Percentiles rank a stretch among this genome's conserved stretches.
phyloP scores from a whole-genome alignment of 2,113 vertebrate genomes.

The Chroicocephalus ridibundus region DNA sequence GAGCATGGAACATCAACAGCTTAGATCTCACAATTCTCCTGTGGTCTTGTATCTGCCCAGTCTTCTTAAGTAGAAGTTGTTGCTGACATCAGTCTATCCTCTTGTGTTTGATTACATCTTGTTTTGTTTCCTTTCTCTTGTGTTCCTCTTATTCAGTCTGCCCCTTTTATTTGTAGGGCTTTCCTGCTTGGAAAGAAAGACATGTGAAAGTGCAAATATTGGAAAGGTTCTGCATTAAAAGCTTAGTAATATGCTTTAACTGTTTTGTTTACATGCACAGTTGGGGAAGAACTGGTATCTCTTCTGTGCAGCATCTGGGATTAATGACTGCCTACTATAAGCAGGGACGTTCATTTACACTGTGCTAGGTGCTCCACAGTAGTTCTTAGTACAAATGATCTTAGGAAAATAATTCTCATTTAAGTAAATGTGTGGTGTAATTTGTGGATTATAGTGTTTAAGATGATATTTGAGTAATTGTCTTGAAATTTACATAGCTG shows the following conservation, averaged over 20 bases:
- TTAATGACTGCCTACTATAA: not conserved
- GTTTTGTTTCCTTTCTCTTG: not conserved
- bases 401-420: not conserved
- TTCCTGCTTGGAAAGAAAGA: not conserved
- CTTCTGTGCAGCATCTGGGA: not conserved
- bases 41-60: accelerated
- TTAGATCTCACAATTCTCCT: not conserved
- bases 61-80: not conserved
- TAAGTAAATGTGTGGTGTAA: not conserved
- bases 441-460: not conserved
- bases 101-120: not conserved
- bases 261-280: not conserved
- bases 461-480: not conserved
- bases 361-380: not conserved
- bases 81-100: not conserved
- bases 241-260: not conserved
- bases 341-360: not conserved
- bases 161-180: not conserved
- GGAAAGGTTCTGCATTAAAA: not conserved
- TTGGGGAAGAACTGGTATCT: not conserved
- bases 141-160: not conserved
- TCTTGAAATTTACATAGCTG: not conserved
- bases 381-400: not conserved
- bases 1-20: not conserved
- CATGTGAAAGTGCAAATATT: not conserved